Percentiles rank a stretch among this genome's conserved stretches.
Conservation (phyloP, 2,888 invertebrate genomes). For the Eutolmus rufibarbis region DNA sequence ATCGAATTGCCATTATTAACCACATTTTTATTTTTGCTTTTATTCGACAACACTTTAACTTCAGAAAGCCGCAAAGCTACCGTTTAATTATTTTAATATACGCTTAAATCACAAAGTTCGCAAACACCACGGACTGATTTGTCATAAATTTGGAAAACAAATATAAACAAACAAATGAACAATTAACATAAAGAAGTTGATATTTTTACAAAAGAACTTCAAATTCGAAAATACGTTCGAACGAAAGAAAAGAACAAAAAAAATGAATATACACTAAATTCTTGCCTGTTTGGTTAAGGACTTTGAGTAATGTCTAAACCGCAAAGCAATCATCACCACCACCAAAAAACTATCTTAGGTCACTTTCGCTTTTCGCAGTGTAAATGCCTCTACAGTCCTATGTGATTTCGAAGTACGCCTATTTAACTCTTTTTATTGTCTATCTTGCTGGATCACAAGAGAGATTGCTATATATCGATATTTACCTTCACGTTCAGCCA, state of each 20-base stretch:
- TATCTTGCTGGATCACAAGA: background rate
- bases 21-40: background rate
- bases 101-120: constrained; percentile 32
- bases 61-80: background rate
- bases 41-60: background rate
- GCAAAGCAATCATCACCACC: constrained; percentile 46
- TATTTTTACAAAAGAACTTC: constrained; percentile 17
- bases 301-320: constrained; percentile 36
- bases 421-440: constrained; percentile 16
- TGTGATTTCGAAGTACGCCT: constrained; percentile 40
- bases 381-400: constrained; percentile 40
- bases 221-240: background rate
- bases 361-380: constrained; percentile 29
- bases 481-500: constrained; percentile 87
- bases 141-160: background rate
- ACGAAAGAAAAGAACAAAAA: constrained; percentile 1
- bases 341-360: constrained; percentile 38
- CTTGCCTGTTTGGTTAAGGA: constrained; percentile 45
- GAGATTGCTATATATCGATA: background rate
- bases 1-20: background rate
- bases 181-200: constrained; percentile 1
- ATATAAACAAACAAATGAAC: constrained; percentile 12
- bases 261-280: constrained; percentile 29
- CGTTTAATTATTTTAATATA: background rate
- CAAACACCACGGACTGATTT: background rate